Evolutionary conservation across 2,888 invertebrate genomes (phyloP).

Genomic region (Gortyna flavago): DNA sequence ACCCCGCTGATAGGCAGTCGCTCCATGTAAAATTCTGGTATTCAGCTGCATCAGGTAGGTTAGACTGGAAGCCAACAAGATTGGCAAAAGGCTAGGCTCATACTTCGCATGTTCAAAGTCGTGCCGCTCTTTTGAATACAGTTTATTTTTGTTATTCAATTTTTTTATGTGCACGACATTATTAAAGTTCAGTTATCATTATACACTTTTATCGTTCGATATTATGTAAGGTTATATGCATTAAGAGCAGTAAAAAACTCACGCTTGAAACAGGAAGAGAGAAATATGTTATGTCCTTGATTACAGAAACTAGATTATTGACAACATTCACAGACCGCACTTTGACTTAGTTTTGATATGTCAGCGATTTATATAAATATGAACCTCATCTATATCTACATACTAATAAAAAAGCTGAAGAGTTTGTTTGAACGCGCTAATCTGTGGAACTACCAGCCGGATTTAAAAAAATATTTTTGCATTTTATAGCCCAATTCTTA

Average conservation of each 20-base stretch:
- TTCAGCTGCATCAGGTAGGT: background rate
- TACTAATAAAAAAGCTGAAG: too few relatives aligned
- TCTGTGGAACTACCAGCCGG: background rate
- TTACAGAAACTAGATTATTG: constrained; percentile 18
- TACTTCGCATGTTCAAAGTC: background rate
- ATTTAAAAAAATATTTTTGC: too few relatives aligned
- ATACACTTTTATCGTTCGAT: background rate
- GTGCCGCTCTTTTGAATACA: background rate
- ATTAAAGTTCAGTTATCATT: constrained; percentile 25
- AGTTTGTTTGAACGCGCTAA: background rate
- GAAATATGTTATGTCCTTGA: constrained; percentile 38
- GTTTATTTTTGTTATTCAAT: background rate
- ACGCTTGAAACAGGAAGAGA: constrained; percentile 39
- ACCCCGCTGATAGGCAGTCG: too few relatives aligned
- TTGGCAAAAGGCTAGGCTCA: too few relatives aligned
- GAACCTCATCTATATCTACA: background rate
- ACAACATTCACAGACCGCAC: background rate
- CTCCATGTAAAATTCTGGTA: background rate
- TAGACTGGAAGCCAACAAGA: background rate
- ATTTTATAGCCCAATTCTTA: too few relatives aligned
- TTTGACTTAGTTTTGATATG: background rate
- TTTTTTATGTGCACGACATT: background rate
- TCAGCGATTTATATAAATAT: background rate
- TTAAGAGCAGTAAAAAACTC: constrained; percentile 29
- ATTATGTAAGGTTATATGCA: constrained; percentile 37